phyloP scores from a whole-genome alignment of 2,113 vertebrate genomes.

The Rana temporaria region DNA sequence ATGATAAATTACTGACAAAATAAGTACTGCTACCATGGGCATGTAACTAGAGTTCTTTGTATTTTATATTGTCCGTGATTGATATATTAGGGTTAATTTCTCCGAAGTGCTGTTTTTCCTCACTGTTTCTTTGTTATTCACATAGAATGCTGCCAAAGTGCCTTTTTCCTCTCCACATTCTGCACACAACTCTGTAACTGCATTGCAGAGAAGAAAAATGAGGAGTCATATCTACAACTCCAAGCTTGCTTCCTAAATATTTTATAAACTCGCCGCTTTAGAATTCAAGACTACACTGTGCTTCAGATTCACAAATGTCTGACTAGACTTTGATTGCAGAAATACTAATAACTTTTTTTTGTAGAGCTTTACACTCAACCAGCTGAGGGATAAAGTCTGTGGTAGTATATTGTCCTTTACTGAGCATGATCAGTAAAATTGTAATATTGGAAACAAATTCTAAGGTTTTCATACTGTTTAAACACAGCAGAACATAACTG shows the following conservation, averaged over 20 bases:
- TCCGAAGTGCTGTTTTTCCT: conserved; percentile 7
- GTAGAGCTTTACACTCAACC: conserved; percentile 11
- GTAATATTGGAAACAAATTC: conserved; percentile 2
- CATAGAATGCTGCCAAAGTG: conserved; percentile 32
- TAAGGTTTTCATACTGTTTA: not conserved
- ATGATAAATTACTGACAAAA: too few species aligned
- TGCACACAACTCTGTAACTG: conserved; percentile 66
- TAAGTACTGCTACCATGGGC: too few species aligned
- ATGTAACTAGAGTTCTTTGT: too few species aligned
- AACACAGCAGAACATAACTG: not conserved
- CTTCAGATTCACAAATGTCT: conserved; percentile 40
- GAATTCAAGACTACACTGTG: conserved; percentile 57
- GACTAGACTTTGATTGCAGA: conserved; percentile 48
- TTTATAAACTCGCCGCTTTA: conserved; percentile 65
- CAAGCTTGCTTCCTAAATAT: conserved; percentile 63
- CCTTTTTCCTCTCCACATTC: conserved; percentile 65
- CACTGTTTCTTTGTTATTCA: conserved; percentile 69
- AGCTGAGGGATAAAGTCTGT: conserved; percentile 22
- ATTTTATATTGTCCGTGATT: not conserved
- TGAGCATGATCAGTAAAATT: conserved; percentile 11
- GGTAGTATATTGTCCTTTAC: conserved; percentile 19
- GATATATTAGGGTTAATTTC: conserved; percentile 14
- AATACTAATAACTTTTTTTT: conserved; percentile 40
- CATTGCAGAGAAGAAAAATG: conserved; percentile 69
- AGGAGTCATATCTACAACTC: conserved; percentile 62